Base-by-base conservation (phyloP, 2,888 invertebrate species). In the Mythimna ferrago region DNA sequence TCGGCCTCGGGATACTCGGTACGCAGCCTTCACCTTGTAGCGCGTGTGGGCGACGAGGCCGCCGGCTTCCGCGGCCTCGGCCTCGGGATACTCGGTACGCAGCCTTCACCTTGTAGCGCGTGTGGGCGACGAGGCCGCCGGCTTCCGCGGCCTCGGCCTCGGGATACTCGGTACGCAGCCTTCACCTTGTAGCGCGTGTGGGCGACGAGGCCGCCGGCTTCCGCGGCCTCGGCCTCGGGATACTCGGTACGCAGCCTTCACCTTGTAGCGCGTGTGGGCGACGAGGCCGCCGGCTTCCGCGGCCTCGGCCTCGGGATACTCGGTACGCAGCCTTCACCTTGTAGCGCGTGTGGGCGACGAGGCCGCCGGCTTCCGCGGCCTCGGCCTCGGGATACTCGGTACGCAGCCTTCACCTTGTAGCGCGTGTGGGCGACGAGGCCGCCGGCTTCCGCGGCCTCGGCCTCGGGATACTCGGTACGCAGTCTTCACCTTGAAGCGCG, bases 341-440 rank as follows among this genome's bases (percentile, higher is more conserved):
- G 19, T 54, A 98, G 73, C 97, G 98, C 79, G 98, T 99, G 6
- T 98, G 65, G 97, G 98, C 94, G 99, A 99, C 93, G 98, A 99
- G 87, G 97, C 98, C 76, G 99, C 99, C 61, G 99, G 99, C 19
- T 94, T 99, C 79, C 98, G 98, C 90, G 99, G 99, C 0, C 97
- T 99, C 41, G 99, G 99, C 1, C 98, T 99, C 90, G 99, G 99
- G 10, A 92, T 99, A 66, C 62, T 63, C 58, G 58, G 58, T 58
- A 35, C 35, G 99, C 16, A 94, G 99, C 98, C 16, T 9, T n/a
- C 19, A 9, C 10, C 32, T 19, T n/a, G 41, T 6, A 11, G 11
- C n/a, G 60, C 38, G 38, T 38, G 38, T 38, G 38, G 38, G 38
- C 38, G 38, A 38, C 38, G 38, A 38, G 38, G 38, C 38, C 7